Conservation (phyloP, 2,113 vertebrate species). For the Macquaria australasica region DNA sequence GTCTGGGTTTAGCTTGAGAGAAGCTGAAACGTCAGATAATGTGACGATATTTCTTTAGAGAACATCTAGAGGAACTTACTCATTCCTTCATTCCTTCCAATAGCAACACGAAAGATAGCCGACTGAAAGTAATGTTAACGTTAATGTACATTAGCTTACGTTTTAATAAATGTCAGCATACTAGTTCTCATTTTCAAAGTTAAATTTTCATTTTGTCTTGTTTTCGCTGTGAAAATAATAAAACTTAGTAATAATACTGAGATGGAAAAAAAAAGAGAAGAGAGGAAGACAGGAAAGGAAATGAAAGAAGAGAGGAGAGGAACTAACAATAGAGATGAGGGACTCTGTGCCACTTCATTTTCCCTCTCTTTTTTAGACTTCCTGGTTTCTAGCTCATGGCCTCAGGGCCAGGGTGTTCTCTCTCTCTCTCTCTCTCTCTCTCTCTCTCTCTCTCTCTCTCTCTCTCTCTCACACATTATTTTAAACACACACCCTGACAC, state of each 20-base stretch:
- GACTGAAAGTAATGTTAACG: neutral
- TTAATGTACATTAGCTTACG: neutral
- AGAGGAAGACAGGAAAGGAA: neutral
- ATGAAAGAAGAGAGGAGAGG: neutral
- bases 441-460: neutral
- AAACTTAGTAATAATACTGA: neutral
- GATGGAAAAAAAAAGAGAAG: neutral
- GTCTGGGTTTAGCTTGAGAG: neutral
- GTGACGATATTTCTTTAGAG: neutral
- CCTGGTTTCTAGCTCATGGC: conserved; percentile 36
- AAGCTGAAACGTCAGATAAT: no score
- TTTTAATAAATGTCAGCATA: no score
- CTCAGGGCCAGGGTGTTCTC: conserved; percentile 13
- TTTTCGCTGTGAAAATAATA: neutral
- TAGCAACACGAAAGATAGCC: neutral
- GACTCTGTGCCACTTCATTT: neutral
- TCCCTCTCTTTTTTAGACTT: conserved; percentile 14
- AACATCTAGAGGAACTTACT: neutral
- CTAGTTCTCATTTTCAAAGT: neutral
- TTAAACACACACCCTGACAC: conserved; percentile 31
- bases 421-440: neutral
- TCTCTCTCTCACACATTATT: neutral
- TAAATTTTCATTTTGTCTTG: neutral
- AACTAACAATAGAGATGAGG: neutral
- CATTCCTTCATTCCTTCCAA: neutral